These are phyloP conservation scores for Formicarius rufipectus DNA, from an alignment of 2,113 vertebrate genomes.

Conservation along the genomic window DNA sequence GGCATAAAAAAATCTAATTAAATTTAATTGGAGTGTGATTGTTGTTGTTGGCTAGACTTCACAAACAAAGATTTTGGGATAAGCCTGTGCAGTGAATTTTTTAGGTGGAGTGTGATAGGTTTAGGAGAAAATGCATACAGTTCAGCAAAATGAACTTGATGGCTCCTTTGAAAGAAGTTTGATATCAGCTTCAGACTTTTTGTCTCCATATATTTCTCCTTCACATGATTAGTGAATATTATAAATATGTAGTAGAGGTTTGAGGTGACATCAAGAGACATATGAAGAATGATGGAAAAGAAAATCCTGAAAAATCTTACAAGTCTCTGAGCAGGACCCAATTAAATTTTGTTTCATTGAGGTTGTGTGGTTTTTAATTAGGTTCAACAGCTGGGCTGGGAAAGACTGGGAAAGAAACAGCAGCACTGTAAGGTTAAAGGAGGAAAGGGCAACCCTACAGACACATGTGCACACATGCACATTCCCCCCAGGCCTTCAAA, in stretches of 20 bases:
- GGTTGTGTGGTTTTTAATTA: neutral
- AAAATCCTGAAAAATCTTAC: neutral
- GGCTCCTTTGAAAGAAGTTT: neutral
- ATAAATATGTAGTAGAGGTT: neutral
- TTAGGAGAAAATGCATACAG: neutral
- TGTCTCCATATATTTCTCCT: neutral
- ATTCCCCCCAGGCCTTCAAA: no score
- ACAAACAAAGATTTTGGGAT: no score
- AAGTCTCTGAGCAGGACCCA: neutral
- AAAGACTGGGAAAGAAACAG: neutral
- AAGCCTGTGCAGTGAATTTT: no score
- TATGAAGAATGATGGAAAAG: neutral
- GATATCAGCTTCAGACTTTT: neutral
- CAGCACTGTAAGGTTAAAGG: neutral
- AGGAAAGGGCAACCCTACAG: neutral
- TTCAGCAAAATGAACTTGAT: neutral
- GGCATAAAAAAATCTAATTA: neutral
- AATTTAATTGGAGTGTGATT: neutral
- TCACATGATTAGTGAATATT: neutral
- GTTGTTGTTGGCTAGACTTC: no score
- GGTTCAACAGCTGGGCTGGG: neutral
- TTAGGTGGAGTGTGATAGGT: neutral
- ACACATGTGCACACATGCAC: fast-evolving
- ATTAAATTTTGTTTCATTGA: fast-evolving
- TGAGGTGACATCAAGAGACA: neutral